phyloP scores from a whole-genome alignment of 2,797 vertebrate species.

The Schizopygopsis pylzovi region DNA sequence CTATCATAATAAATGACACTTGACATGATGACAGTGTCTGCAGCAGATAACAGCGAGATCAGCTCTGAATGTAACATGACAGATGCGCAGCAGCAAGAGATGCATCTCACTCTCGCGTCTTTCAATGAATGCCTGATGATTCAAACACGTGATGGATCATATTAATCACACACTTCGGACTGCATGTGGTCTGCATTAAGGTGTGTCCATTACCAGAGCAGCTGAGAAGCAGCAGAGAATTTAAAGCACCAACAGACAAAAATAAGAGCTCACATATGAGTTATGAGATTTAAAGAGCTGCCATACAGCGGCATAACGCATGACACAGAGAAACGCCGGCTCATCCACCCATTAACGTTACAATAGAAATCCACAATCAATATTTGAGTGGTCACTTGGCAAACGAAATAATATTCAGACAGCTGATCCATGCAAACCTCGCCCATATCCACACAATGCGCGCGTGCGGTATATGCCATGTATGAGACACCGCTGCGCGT shows the following conservation, averaged over 20 bases:
- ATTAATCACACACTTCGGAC: neutral
- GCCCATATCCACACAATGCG: constrained; percentile 29
- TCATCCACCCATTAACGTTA: neutral
- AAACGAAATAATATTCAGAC: neutral
- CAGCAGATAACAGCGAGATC: constrained; percentile 1
- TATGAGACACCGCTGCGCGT: neutral
- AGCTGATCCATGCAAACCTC: constrained; percentile 7
- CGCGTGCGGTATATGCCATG: neutral
- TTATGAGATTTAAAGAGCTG: neutral
- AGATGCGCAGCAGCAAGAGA: neutral
- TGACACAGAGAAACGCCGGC: neutral
- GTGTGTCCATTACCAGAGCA: constrained; percentile 28
- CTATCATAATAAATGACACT: neutral
- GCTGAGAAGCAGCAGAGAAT: constrained; percentile 23
- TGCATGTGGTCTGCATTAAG: constrained; percentile 43
- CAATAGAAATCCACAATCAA: neutral
- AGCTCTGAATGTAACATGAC: neutral
- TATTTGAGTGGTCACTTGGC: neutral
- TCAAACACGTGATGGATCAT: neutral
- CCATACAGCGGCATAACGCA: neutral
- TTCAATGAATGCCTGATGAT: neutral
- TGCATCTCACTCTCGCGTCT: neutral
- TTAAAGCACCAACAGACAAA: neutral
- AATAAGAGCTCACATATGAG: constrained; percentile 3
- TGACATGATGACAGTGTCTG: neutral